phyloP scores from a whole-genome alignment of 2,797 vertebrate genomes.

The Lithobates pipiens region DNA sequence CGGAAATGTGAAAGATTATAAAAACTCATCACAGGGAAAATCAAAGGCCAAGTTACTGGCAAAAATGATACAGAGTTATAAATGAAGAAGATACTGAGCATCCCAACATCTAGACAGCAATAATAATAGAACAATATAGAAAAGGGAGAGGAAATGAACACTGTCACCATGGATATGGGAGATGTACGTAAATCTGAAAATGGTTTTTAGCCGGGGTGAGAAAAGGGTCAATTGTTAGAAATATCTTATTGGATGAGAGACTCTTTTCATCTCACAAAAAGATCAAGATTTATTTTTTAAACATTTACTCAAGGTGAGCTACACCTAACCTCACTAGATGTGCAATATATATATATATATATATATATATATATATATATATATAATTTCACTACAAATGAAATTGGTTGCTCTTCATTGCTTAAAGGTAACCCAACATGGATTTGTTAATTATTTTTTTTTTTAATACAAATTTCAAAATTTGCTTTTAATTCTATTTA shows the following conservation, averaged over 20 bases:
- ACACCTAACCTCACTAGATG: not conserved
- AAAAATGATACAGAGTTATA: slow-evolving; percentile 16
- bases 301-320: slow-evolving; percentile 1
- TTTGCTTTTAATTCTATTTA: too few species aligned
- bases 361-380: not conserved
- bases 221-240: slow-evolving; percentile 4
- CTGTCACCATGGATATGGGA: slow-evolving; percentile 22
- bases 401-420: too few species aligned
- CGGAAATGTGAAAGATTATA: slow-evolving; percentile 39
- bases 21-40: slow-evolving; percentile 33
- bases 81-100: slow-evolving; percentile 28
- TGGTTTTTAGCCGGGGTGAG: not conserved
- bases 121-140: slow-evolving; percentile 26
- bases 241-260: not conserved
- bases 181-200: not conserved
- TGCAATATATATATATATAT: not conserved
- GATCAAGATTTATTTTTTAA: not conserved
- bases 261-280: not conserved
- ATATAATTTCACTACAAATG: too few species aligned
- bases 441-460: too few species aligned
- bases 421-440: too few species aligned
- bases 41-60: slow-evolving; percentile 21
- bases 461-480: too few species aligned
- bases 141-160: slow-evolving; percentile 3
- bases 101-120: slow-evolving; percentile 25